Conservation (phyloP, 1,140 invertebrate species). For the Diorhabda elongata region DNA sequence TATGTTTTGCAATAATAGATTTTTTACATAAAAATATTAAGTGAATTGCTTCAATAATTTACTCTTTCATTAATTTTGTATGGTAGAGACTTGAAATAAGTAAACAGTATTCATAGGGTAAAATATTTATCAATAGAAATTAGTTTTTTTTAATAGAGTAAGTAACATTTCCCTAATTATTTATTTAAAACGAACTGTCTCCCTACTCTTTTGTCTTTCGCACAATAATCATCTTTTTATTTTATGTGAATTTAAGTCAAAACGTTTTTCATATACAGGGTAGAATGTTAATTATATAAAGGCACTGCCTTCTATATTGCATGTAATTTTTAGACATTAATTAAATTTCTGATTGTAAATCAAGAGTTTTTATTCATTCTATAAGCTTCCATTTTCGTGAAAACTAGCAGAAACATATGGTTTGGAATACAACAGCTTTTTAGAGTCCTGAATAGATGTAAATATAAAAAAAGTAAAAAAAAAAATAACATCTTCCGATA, state of each 20-base stretch:
- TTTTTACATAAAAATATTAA: too few species aligned
- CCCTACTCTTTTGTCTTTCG: slow-evolving; percentile 5
- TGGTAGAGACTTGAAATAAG: slow-evolving; percentile 10
- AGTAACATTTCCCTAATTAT: slow-evolving; percentile 4
- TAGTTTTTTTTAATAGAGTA: slow-evolving; percentile 12
- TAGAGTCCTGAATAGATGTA: too few species aligned
- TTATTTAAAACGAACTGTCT: not conserved
- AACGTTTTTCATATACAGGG: slow-evolving; percentile 17
- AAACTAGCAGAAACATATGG: too few species aligned
- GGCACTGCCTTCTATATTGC: slow-evolving; percentile 17
- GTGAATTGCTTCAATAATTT: too few species aligned
- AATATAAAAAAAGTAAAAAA: too few species aligned
- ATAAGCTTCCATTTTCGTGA: too few species aligned
- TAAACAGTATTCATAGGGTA: slow-evolving; percentile 20
- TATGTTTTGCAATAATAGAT: too few species aligned
- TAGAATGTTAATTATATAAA: slow-evolving; percentile 16
- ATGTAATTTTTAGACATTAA: slow-evolving; percentile 15
- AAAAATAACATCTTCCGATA: too few species aligned
- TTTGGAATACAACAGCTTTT: too few species aligned
- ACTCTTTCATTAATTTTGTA: not conserved
- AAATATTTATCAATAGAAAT: slow-evolving; percentile 16
- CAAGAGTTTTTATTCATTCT: not conserved
- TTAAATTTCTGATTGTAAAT: slow-evolving; percentile 21
- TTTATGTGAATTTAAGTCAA: slow-evolving; percentile 9
- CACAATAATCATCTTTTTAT: slow-evolving; percentile 13